A percentile compares a stretch with the other conserved stretches of the same genome.
Conservation (phyloP, 2,888 invertebrate genomes). For the Pristionchus japonicus region DNA sequence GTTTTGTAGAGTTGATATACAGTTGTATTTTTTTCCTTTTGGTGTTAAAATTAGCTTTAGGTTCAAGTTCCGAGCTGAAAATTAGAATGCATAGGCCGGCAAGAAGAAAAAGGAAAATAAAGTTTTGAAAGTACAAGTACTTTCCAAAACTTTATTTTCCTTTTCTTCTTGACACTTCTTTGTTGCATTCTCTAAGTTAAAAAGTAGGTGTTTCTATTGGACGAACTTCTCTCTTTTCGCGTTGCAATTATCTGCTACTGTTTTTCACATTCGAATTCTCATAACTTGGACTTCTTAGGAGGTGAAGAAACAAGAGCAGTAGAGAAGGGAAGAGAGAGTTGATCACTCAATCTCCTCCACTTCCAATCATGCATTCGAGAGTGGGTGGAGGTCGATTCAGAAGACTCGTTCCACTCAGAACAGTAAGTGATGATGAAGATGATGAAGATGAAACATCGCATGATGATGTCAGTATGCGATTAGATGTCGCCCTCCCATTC, state of each 20-base stretch:
- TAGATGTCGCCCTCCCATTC: background rate
- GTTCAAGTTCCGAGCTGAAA: no score
- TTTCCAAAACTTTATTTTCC: no score
- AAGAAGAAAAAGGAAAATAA: no score
- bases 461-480: background rate
- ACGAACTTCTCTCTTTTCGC: no score
- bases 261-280: no score
- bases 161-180: background rate
- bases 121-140: no score
- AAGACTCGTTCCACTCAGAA: slow-evolving; percentile 37
- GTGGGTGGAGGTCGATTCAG: background rate
- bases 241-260: background rate
- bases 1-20: no score
- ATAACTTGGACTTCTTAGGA: background rate
- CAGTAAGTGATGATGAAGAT: background rate
- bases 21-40: no score
- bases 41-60: no score
- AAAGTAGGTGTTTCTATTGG: no score
- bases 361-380: slow-evolving; percentile 20
- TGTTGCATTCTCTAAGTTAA: no score
- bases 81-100: no score
- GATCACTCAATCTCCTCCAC: background rate
- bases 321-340: background rate
- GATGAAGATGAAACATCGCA: background rate
- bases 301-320: background rate